These are phyloP conservation scores for Atta cephalotes DNA, from an alignment of 1,140 invertebrate genomes.

Conservation along the genomic window DNA sequence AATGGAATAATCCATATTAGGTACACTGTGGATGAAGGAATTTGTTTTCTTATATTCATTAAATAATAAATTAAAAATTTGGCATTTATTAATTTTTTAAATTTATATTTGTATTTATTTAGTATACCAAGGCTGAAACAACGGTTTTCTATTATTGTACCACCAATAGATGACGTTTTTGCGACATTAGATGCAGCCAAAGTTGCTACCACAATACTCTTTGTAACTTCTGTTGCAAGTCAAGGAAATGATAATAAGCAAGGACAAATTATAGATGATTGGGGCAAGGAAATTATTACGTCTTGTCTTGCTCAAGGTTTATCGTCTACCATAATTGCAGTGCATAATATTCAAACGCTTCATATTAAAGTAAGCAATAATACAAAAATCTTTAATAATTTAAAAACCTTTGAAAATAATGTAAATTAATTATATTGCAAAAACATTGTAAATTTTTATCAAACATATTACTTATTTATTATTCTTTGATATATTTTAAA, in stretches of 20 bases:
- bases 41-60: not conserved
- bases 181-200: constrained; percentile 94
- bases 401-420: not conserved
- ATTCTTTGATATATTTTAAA: not conserved
- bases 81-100: constrained; percentile 58
- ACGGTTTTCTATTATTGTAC: constrained; percentile 92
- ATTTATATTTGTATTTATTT: constrained; percentile 73
- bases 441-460: not conserved
- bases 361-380: constrained; percentile 82
- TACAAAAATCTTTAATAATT: not conserved
- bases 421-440: constrained; percentile 44
- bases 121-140: constrained; percentile 95
- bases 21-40: constrained; percentile 84
- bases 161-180: constrained; percentile 90
- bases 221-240: constrained; percentile 89
- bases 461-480: not conserved
- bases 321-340: constrained; percentile 91
- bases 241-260: constrained; percentile 82
- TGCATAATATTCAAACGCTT: constrained; percentile 92
- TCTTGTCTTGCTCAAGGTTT: constrained; percentile 93
- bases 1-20: constrained; percentile 91
- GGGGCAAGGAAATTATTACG: constrained; percentile 91
- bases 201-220: constrained; percentile 93
- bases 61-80: not conserved
- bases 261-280: constrained; percentile 89